These are phyloP conservation scores for Neogobius melanostomus DNA, from an alignment of 2,113 vertebrate genomes.

Conservation along the genomic window DNA sequence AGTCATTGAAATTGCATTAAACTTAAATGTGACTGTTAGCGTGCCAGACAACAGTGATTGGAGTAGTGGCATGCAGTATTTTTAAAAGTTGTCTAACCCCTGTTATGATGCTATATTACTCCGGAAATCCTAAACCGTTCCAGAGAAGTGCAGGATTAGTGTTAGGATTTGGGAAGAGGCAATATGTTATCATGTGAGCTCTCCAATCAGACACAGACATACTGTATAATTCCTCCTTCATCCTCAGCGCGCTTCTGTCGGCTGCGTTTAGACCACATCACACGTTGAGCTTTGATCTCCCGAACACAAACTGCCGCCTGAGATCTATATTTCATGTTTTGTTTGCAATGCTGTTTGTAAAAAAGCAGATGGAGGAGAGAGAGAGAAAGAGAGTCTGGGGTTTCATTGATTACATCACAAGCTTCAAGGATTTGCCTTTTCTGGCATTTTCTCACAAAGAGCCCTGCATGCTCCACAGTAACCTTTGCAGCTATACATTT, in stretches of 20 bases:
- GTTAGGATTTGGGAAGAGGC: conserved; percentile 24
- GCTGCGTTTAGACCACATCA: conserved; percentile 27
- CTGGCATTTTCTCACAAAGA: conserved; percentile 25
- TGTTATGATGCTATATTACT: conserved; percentile 29
- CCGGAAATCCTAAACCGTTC: conserved; percentile 37
- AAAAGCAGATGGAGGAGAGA: neutral
- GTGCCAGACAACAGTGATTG: neutral
- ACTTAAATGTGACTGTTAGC: no score
- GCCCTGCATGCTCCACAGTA: conserved; percentile 31
- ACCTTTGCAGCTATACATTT: conserved; percentile 48
- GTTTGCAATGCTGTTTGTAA: conserved; percentile 23
- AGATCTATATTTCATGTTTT: conserved; percentile 23
- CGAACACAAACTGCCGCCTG: neutral
- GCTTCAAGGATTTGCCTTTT: conserved; percentile 43
- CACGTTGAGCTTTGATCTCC: conserved; percentile 30
- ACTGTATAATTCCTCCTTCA: conserved; percentile 29
- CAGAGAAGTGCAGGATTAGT: conserved; percentile 31
- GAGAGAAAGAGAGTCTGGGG: conserved; percentile 1
- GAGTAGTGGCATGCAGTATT: conserved; percentile 4
- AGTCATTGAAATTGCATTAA: no score
- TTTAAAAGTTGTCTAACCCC: conserved; percentile 17
- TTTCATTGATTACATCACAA: conserved; percentile 42
- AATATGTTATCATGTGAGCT: conserved; percentile 25
- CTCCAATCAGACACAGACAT: conserved; percentile 42
- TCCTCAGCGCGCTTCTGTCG: conserved; percentile 12